Evolutionary conservation across 64 coral and sea anemone species (phyloP).

Genomic region (Stylophora pistillata): DNA sequence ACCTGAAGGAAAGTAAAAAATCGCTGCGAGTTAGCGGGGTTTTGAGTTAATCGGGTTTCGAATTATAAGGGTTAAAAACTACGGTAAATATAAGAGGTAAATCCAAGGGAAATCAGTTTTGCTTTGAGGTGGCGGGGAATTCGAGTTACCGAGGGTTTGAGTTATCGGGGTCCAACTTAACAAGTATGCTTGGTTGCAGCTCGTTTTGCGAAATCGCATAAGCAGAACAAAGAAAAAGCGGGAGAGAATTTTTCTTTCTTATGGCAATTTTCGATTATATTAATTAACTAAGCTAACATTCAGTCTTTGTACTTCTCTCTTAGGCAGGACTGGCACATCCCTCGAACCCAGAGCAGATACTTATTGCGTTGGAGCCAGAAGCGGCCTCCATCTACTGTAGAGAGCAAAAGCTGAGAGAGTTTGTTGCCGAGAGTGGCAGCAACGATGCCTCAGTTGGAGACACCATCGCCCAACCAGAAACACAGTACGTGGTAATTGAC

Average conservation of each 20-base stretch:
- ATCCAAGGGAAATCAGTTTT: slow-evolving; percentile 4
- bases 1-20: not conserved
- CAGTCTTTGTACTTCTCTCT: not conserved
- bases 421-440: not conserved
- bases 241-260: too few species aligned
- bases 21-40: not conserved
- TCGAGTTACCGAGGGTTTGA: not conserved
- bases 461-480: not conserved
- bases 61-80: not conserved
- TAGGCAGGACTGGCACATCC: not conserved
- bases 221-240: too few species aligned
- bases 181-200: too few species aligned
- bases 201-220: too few species aligned
- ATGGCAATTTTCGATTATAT: not conserved
- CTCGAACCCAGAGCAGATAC: not conserved
- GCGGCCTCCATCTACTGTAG: slow-evolving; percentile 9
- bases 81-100: not conserved
- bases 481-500: slow-evolving; percentile 7
- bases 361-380: slow-evolving; percentile 10
- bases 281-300: not conserved
- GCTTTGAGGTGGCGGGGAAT: not conserved
- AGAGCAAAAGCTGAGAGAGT: not conserved
- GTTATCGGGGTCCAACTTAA: too few species aligned
- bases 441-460: not conserved
- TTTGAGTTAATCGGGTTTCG: not conserved